Percentiles rank a stretch among this genome's conserved stretches.
These are phyloP conservation scores for Anagrus nilaparvatae DNA, from an alignment of 1,140 invertebrate species.

Conservation along the genomic window DNA sequence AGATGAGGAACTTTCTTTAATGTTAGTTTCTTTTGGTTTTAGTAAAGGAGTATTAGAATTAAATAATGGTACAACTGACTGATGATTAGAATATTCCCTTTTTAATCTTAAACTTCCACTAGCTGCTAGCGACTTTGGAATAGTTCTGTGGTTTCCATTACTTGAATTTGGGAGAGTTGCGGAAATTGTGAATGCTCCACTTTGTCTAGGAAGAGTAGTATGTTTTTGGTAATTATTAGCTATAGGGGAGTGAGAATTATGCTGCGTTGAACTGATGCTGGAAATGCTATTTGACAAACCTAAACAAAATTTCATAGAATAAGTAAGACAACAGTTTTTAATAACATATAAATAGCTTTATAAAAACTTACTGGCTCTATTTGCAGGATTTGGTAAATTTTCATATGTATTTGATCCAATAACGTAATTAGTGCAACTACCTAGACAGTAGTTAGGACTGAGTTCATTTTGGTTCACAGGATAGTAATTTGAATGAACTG, in stretches of 20 bases:
- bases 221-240: constrained; percentile 34
- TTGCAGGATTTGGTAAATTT: constrained; percentile 27
- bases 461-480: constrained; percentile 28
- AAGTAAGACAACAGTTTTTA: too few species aligned
- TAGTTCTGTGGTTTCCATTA: constrained; percentile 38
- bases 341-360: too few species aligned
- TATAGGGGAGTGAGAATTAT: constrained; percentile 23
- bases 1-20: constrained; percentile 14
- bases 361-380: constrained; percentile 8
- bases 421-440: constrained; percentile 30
- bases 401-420: constrained; percentile 35
- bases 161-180: constrained; percentile 32
- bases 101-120: constrained; percentile 30
- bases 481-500: constrained; percentile 31
- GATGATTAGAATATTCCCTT: constrained; percentile 27
- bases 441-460: constrained; percentile 23
- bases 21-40: constrained; percentile 1
- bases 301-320: constrained; percentile 5
- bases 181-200: constrained; percentile 37
- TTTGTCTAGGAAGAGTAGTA: constrained; percentile 31
- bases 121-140: constrained; percentile 39
- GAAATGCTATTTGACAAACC: constrained; percentile 12
- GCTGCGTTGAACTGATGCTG: constrained; percentile 16
- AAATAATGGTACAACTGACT: constrained; percentile 25
- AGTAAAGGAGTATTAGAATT: constrained; percentile 22